phyloP scores from a whole-genome alignment of 2,888 invertebrate species.

The Cantharis lateralis region DNA sequence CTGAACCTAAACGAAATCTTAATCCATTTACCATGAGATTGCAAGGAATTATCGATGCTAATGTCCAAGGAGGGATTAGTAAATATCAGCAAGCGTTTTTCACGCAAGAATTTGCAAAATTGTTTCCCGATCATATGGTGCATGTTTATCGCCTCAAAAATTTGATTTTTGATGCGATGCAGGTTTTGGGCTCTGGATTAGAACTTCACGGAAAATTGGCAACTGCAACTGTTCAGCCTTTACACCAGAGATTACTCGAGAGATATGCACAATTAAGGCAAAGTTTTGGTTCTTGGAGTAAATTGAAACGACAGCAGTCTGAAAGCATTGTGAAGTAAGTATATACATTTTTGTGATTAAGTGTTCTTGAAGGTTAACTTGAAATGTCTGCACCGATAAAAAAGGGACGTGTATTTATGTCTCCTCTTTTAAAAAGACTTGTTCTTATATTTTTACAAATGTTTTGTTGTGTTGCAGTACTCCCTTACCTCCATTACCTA shows the following conservation, averaged over 20 bases:
- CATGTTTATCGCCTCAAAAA: slow-evolving; percentile 66
- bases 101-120: slow-evolving; percentile 73
- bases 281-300: slow-evolving; percentile 69
- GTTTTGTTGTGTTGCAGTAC: slow-evolving; percentile 60
- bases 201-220: slow-evolving; percentile 84
- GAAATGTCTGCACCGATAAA: no score
- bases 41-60: slow-evolving; percentile 90
- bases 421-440: no score
- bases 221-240: slow-evolving; percentile 85
- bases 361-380: no score
- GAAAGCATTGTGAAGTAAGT: slow-evolving; percentile 83
- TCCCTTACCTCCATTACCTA: slow-evolving; percentile 80
- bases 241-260: slow-evolving; percentile 88
- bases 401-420: no score
- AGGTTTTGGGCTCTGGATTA: slow-evolving; percentile 80
- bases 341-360: neutral
- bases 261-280: slow-evolving; percentile 84
- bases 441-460: no score
- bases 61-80: slow-evolving; percentile 92
- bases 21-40: slow-evolving; percentile 93
- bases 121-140: slow-evolving; percentile 63
- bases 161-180: slow-evolving; percentile 76
- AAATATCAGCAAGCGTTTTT: slow-evolving; percentile 97
- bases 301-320: slow-evolving; percentile 69
- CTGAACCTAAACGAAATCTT: slow-evolving; percentile 81